Conservation (phyloP, 2,888 invertebrate species). For the Spatulosminthurus flaviceps region DNA sequence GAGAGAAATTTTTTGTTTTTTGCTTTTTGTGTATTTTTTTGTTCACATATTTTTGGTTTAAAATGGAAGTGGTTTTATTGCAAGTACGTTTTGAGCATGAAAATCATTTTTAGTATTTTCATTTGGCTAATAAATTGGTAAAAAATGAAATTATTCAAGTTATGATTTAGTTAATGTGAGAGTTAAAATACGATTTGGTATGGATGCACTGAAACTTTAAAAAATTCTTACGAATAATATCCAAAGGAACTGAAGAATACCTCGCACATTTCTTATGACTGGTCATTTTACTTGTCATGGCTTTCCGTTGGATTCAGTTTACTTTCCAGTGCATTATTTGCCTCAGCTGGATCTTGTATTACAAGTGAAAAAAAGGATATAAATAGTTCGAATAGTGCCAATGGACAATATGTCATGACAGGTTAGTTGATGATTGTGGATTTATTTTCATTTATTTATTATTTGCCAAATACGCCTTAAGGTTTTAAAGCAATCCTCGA, state of each 20-base stretch:
- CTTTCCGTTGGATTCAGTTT: conserved; percentile 80
- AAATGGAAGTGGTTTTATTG: neutral
- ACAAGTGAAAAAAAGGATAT: conserved; percentile 71
- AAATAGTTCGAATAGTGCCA: conserved; percentile 67
- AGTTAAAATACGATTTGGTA: too few relatives aligned
- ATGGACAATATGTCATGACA: conserved; percentile 90
- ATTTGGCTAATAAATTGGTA: too few relatives aligned
- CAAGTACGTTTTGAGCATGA: neutral
- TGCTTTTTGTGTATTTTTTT: too few relatives aligned
- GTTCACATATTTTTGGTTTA: too few relatives aligned
- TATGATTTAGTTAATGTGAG: too few relatives aligned
- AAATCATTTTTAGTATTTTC: too few relatives aligned
- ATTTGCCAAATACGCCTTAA: conserved; percentile 37
- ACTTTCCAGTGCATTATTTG: conserved; percentile 79
- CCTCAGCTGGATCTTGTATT: conserved; percentile 81
- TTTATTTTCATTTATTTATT: conserved; percentile 47
- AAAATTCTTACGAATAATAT: neutral
- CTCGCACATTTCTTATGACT: conserved; percentile 72
- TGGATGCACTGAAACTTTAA: neutral
- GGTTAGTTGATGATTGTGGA: conserved; percentile 70
- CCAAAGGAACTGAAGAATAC: conserved; percentile 37
- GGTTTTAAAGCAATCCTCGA: conserved; percentile 58
- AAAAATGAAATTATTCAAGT: too few relatives aligned
- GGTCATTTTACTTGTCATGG: conserved; percentile 88
- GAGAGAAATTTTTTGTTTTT: too few relatives aligned